phyloP scores from a whole-genome alignment of 2,797 vertebrate genomes.

The Threskiornis aethiopicus region DNA sequence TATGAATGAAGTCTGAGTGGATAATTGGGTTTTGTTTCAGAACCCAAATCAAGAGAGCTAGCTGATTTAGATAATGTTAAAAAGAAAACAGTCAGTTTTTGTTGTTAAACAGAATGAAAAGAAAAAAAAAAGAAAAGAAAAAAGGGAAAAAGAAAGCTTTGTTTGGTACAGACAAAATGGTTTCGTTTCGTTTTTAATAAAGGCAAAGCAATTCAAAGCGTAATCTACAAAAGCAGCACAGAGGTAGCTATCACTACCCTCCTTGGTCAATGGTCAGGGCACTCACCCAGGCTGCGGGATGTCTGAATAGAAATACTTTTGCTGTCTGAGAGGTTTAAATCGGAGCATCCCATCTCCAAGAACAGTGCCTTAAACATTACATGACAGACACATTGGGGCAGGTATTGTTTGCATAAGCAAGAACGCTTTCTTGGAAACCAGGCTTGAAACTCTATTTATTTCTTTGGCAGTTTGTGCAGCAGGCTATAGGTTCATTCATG shows the following conservation, averaged over 20 bases:
- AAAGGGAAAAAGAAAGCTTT: background rate
- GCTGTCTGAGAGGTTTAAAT: background rate
- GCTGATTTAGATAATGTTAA: background rate
- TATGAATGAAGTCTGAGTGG: background rate
- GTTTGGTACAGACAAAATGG: background rate
- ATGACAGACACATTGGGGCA: background rate
- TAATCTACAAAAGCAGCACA: background rate
- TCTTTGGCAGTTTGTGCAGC: background rate
- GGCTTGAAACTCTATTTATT: background rate
- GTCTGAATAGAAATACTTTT: background rate
- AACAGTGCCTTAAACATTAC: background rate
- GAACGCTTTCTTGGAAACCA: fast-evolving
- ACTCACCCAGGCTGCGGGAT: background rate
- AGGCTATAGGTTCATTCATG: background rate
- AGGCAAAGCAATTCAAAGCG: background rate
- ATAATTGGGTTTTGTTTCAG: background rate
- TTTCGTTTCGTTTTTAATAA: background rate
- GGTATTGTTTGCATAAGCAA: background rate
- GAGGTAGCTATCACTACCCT: background rate
- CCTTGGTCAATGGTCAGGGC: background rate
- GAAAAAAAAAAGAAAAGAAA: no score
- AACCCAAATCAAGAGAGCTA: background rate
- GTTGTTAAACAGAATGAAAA: background rate
- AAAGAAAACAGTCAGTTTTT: background rate
- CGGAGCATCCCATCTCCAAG: background rate